A percentile compares a stretch with the other conserved stretches of the same genome.
These are phyloP conservation scores for Mormyrops attenuatus DNA, from an alignment of 2,797 vertebrate species.

Conservation along the genomic window DNA sequence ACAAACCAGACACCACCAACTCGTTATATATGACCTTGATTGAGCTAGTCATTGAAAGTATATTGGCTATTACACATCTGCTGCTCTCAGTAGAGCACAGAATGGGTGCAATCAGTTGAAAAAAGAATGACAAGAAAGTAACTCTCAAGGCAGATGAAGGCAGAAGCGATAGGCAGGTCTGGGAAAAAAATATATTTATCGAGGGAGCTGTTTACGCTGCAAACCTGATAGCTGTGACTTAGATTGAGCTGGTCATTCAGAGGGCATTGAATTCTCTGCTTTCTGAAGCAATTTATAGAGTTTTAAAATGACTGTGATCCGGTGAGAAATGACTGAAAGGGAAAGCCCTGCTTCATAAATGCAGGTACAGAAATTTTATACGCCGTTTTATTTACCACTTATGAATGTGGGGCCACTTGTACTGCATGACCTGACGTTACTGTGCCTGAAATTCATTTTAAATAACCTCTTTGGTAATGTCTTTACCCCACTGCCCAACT, in stretches of 20 bases:
- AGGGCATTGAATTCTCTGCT: background rate
- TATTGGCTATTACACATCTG: constrained; percentile 19
- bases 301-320: constrained; percentile 12
- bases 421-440: constrained; percentile 1
- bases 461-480: background rate
- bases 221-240: constrained; percentile 6
- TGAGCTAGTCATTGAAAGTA: constrained; percentile 1
- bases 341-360: background rate
- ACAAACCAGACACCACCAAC: background rate
- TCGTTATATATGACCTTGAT: constrained; percentile 13
- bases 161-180: background rate
- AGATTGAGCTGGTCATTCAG: constrained; percentile 10
- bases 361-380: background rate
- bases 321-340: constrained; percentile 14
- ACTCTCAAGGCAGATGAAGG: constrained; percentile 9
- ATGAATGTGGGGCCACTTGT: constrained; percentile 6
- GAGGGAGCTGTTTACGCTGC: constrained; percentile 5
- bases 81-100: constrained; percentile 5
- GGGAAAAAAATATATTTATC: constrained; percentile 14
- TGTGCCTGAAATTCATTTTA: background rate
- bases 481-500: background rate
- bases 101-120: constrained; percentile 1
- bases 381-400: constrained; percentile 2
- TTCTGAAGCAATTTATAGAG: background rate
- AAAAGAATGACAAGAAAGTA: background rate